phyloP scores from a whole-genome alignment of 2,888 invertebrate genomes.

The Philaethria dido region DNA sequence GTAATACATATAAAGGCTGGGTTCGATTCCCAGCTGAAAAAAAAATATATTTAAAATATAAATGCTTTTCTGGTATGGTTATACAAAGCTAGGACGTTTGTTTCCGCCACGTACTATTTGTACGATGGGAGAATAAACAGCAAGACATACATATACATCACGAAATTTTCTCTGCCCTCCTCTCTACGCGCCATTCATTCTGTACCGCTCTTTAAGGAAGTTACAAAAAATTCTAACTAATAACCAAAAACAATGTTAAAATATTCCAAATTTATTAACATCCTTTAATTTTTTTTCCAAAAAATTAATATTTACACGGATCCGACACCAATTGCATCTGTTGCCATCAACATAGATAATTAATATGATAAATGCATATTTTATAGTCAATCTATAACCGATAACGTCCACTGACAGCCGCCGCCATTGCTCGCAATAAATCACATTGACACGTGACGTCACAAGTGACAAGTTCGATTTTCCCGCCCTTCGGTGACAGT shows the following conservation, averaged over 20 bases:
- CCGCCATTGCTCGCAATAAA: neutral
- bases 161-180: neutral
- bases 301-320: neutral
- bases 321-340: neutral
- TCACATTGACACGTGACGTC: neutral
- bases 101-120: neutral
- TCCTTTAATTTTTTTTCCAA: neutral
- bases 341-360: neutral
- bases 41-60: neutral
- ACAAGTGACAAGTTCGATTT: neutral
- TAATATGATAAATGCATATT: neutral
- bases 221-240: no score
- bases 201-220: no score
- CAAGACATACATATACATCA: neutral
- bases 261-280: neutral
- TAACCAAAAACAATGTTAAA: neutral
- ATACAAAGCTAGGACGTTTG: neutral
- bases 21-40: neutral
- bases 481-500: conserved; percentile 9
- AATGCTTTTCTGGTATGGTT: neutral
- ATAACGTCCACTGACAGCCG: neutral
- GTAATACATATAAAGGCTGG: neutral
- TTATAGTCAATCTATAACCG: neutral
- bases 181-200: neutral
- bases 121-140: neutral